Evolutionary conservation across 2,113 vertebrate species (phyloP), one percentile per base, ranked within the genome.

Genomic region (Plotosus lineatus): DNA sequence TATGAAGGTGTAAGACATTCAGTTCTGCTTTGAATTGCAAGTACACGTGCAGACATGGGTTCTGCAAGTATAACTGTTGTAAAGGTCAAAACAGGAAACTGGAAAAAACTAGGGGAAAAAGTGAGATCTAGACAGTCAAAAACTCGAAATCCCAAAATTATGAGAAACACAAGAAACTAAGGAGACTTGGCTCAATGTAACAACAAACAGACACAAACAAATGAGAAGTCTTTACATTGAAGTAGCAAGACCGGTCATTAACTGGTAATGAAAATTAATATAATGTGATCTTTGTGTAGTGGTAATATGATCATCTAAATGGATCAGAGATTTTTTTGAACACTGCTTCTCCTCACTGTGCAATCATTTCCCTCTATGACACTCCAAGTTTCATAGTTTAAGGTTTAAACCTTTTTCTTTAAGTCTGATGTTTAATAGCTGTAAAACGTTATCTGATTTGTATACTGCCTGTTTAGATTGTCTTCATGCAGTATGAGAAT

Each of bases 401-500:
- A 72, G 10, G n/a, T 71, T 48, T 66, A 42, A 66, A 42, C 38
- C 17, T 14, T n/a, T 28, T 44, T 46, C 15, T 71, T 21, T 31
- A 4, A 71, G 26, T 14, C 26, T 46, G n/a, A 15, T 28, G 66
- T 28, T 46, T 40, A n/a, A 28, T 71, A 71, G n/a, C 11, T 33
- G 26, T 33, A 33, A 51, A 28, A 73, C 26, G 31, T 51, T 51
- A 51, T 8, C 28, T 73, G 46, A 33, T 72, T 72, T 73, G 51
- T 73, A 73, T 73, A 51, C 28, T 21, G 31, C 23, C 50, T 73
- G 69, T 73, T 73, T 73, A 73, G 46, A 51, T 23, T 73, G 46
- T 36, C 17, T 51, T 51, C 46, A 28, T 33, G 69, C 46, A 23
- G 51, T 6, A 33, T 33, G 28, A 36, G 46, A 73, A 51, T 23